These are phyloP conservation scores for Sebastes steindachneri DNA, from an alignment of 2,797 vertebrate species.

Conservation along the genomic window DNA sequence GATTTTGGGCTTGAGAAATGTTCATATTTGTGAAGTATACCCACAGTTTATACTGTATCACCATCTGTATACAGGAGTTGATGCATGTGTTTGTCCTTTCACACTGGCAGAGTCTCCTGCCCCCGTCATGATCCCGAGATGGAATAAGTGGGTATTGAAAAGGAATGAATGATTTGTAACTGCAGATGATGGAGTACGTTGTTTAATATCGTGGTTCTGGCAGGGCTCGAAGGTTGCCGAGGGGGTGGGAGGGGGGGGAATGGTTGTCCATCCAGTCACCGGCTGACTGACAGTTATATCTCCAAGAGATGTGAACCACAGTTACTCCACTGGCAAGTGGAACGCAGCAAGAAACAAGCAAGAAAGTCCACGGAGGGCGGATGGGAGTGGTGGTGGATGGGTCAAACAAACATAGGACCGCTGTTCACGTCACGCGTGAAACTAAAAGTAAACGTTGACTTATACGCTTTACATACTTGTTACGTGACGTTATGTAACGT, in stretches of 20 bases:
- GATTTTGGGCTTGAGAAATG: neutral
- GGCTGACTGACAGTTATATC: conserved; percentile 9
- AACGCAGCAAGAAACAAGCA: no score
- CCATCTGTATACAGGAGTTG: neutral
- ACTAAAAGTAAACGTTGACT: no score
- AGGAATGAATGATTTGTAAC: conserved; percentile 16
- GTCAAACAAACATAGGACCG: no score
- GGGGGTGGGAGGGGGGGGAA: no score
- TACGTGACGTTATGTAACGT: no score
- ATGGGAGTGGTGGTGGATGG: no score
- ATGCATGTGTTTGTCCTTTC: neutral
- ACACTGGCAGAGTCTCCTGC: no score
- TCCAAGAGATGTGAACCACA: neutral
- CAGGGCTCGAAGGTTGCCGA: neutral
- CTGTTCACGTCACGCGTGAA: no score
- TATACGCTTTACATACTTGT: no score
- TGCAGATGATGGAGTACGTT: conserved; percentile 20
- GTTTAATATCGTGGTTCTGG: conserved; percentile 38
- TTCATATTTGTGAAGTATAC: neutral
- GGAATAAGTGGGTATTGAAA: conserved; percentile 17
- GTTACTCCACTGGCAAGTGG: neutral
- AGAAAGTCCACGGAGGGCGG: no score
- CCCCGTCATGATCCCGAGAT: neutral
- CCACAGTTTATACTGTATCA: neutral
- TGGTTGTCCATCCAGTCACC: neutral